phyloP scores from a whole-genome alignment of 2,888 invertebrate genomes.

The Hemicrepidius hirtus region DNA sequence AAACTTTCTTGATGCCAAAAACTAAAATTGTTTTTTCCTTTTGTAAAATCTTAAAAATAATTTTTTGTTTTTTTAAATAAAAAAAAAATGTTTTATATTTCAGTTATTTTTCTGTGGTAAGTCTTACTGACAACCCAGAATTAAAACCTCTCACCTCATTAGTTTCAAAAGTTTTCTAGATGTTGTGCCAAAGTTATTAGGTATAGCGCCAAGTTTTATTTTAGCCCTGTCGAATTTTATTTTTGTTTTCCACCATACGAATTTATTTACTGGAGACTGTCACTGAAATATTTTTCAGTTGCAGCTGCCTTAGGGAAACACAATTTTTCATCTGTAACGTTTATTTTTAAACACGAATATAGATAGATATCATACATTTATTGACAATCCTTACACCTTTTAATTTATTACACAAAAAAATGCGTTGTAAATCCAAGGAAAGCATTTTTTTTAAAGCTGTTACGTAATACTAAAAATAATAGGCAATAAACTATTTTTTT shows the following conservation, averaged over 20 bases:
- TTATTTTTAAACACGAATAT: slow-evolving; percentile 17
- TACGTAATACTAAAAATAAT: neutral
- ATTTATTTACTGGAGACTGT: slow-evolving; percentile 7
- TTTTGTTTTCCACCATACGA: slow-evolving; percentile 5
- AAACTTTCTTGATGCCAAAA: no score
- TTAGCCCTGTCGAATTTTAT: slow-evolving; percentile 11
- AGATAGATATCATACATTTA: slow-evolving; percentile 12
- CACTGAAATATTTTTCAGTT: slow-evolving; percentile 17
- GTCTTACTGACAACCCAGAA: neutral
- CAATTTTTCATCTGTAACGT: slow-evolving; percentile 6
- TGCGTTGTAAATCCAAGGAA: slow-evolving; percentile 1
- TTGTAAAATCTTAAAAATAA: no score
- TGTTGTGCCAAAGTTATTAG: slow-evolving; percentile 15
- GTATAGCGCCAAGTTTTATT: slow-evolving; percentile 25
- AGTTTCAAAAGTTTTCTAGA: slow-evolving; percentile 17
- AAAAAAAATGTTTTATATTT: neutral
- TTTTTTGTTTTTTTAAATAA: no score
- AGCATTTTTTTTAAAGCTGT: neutral
- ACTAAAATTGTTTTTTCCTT: no score
- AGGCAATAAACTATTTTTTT: slow-evolving; percentile 12
- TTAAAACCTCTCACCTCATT: neutral
- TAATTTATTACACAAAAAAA: neutral
- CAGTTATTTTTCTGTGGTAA: no score
- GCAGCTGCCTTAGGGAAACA: neutral
- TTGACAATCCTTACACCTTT: slow-evolving; percentile 34